phyloP scores from a whole-genome alignment of 1,140 invertebrate genomes.

The Heliothis subflexa region DNA sequence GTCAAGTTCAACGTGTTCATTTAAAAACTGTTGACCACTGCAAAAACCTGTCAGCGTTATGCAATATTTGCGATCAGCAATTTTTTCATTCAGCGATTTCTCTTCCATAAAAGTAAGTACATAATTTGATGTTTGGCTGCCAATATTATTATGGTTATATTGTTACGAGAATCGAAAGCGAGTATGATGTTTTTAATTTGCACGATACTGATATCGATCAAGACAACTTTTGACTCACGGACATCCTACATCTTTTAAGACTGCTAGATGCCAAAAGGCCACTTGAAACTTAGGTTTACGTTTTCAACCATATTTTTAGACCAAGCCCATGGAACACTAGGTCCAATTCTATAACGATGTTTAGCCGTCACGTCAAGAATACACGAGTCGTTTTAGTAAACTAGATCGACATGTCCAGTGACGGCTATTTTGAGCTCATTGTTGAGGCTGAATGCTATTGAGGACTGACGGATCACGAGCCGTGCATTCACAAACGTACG shows the following conservation, averaged over 20 bases:
- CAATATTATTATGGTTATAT: not conserved
- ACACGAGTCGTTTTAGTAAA: slow-evolving; percentile 12
- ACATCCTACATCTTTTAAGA: no score
- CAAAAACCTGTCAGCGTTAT: slow-evolving; percentile 33
- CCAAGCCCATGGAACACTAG: not conserved
- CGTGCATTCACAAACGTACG: slow-evolving; percentile 9
- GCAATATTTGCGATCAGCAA: slow-evolving; percentile 26
- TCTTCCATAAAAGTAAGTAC: slow-evolving; percentile 6
- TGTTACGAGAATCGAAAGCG: not conserved
- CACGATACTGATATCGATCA: no score
- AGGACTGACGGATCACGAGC: slow-evolving; percentile 34
- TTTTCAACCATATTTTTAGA: not conserved
- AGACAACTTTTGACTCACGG: no score
- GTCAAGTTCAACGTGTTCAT: slow-evolving; percentile 46
- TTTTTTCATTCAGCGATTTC: slow-evolving; percentile 32
- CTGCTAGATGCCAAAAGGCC: no score
- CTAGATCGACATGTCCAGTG: slow-evolving; percentile 34
- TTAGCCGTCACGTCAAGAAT: slow-evolving; percentile 10
- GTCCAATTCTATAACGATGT: not conserved
- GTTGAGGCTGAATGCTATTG: slow-evolving; percentile 27
- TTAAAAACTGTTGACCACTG: slow-evolving; percentile 31
- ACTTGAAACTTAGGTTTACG: no score
- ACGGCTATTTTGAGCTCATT: slow-evolving; percentile 30
- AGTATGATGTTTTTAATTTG: not conserved
- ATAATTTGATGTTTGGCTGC: not conserved